Evolutionary conservation across 2,113 vertebrate genomes (phyloP).

Genomic region (Hyperoodon ampullatus): DNA sequence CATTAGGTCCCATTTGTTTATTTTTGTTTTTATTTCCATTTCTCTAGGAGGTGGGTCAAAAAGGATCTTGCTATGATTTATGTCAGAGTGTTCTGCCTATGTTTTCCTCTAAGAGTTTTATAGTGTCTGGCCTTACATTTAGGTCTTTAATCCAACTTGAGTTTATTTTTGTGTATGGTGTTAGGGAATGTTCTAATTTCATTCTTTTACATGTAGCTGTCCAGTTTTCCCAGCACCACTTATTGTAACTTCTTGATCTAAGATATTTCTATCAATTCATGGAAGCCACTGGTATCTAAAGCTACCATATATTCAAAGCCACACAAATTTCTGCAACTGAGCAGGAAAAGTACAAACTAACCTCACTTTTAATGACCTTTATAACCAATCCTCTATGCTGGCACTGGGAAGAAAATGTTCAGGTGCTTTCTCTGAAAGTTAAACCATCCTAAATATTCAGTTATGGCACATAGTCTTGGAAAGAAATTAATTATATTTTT

Average conservation of each 20-base stretch:
- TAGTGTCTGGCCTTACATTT: too few relatives aligned
- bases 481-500: constrained; percentile 90
- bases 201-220: too few relatives aligned
- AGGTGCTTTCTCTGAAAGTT: constrained; percentile 78
- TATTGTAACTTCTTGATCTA: constrained; percentile 21
- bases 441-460: constrained; percentile 85
- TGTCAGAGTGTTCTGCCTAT: too few relatives aligned
- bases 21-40: too few relatives aligned
- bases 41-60: too few relatives aligned
- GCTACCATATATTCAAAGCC: constrained; percentile 46
- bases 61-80: too few relatives aligned
- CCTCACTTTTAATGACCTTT: constrained; percentile 82
- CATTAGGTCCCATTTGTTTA: too few relatives aligned
- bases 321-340: constrained; percentile 77
- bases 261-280: constrained; percentile 49
- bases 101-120: too few relatives aligned
- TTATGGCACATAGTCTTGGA: constrained; percentile 84
- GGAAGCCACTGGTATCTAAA: constrained; percentile 35
- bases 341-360: constrained; percentile 80
- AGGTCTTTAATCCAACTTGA: too few relatives aligned
- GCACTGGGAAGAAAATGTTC: constrained; percentile 71
- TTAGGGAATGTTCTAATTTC: too few relatives aligned
- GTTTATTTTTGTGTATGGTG: too few relatives aligned
- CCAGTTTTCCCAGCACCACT: too few relatives aligned
- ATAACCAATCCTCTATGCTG: constrained; percentile 64